Evolutionary conservation across 2,797 vertebrate genomes (phyloP), one percentile per base, ranked within the genome.

Genomic region (Cyclopterus lumpus): DNA sequence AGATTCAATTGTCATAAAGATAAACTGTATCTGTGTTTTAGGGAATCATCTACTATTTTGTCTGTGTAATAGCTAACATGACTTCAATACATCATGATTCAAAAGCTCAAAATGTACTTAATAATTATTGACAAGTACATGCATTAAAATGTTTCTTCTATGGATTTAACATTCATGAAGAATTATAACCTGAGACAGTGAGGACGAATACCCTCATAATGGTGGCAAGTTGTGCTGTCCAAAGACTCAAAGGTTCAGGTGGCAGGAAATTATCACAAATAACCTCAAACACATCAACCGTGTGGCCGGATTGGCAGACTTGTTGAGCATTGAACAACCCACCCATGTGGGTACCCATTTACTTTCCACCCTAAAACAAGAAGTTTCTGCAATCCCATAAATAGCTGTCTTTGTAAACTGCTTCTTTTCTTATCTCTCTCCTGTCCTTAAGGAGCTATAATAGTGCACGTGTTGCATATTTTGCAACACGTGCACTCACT

Each of bases 221-320:
- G 62, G 55, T 24, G 80, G 40, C 58, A 80, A 74, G 67, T 80
- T 88, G 16, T 69, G 71, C 67, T 74, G 69, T 73, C 60, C 49
- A 71, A 79, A 67, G 22, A 53, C 55, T 65, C 69, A 18, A 53
- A 66, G 53, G 63, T 72, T 72, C 24, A 66, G 86, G 32, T 74
- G 9, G 57, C 61, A 82, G 77, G 67, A 86, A 87, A 77, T 76
- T 57, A 79, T 68, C 77, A 86, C 83, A 82, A 38, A 69, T 71
- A 46, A 79, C 67, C n/a, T n/a, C 54, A 63, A 64, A 68, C 30
- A 58, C 48, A 58, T 63, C 49, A 57, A 63, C 36, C 49, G 38
- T 71, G 10, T 62, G 42, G 71, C 6, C 60, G 22, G 12, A 38
- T 48, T 12, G 12, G 9, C 11, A 5, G 20, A 26, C 34, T 26